Evolutionary conservation across 1,140 invertebrate species (phyloP), one percentile per base, ranked within the genome.

Genomic region (Pseudachorutes palmiensis): DNA sequence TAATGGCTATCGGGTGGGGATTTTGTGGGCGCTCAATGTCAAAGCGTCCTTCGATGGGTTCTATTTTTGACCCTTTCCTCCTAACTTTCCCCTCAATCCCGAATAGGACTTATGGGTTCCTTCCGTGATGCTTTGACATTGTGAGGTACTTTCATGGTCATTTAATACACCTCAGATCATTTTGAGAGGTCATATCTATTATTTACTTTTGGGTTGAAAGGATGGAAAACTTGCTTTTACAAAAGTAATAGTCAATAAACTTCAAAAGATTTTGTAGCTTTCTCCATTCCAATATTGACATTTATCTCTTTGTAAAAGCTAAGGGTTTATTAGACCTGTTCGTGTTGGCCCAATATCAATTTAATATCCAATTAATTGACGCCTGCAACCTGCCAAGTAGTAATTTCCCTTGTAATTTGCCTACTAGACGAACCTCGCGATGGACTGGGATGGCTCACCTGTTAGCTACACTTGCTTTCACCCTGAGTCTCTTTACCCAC

Each of bases 391-490:
- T n/a, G n/a, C n/a, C n/a, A n/a, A n/a, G n/a, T n/a, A n/a, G n/a
- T n/a, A n/a, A n/a, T n/a, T n/a, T n/a, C n/a, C n/a, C n/a, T n/a
- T n/a, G n/a, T n/a, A n/a, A n/a, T n/a, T n/a, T n/a, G n/a, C n/a
- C n/a, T n/a, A n/a, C 28, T 26, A 91, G 88, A 82, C 79, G 16
- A 85, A 87, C 71, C 77, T 92, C 30, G 78, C 79, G 12, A 72
- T 87, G 0, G 90, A 92, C 76, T 91, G 87, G 85, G 80, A 88
- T 78, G 77, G 81, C n/a, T 83, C 83, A 48, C 79, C 83, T 29
- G 75, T 81, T 51, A 82, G 84, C 70, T 83, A 89, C 69, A 88
- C 85, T 1, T 90, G 87, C 70, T 85, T 81, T 66, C 80, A 82
- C 59, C 72, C 79, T 48, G 81, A 74, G 76, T 76, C 73, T 76